A percentile compares a stretch with the other conserved stretches of the same genome.
Conservation (phyloP, 2,113 vertebrate species). For the Platycercus adscitus region DNA sequence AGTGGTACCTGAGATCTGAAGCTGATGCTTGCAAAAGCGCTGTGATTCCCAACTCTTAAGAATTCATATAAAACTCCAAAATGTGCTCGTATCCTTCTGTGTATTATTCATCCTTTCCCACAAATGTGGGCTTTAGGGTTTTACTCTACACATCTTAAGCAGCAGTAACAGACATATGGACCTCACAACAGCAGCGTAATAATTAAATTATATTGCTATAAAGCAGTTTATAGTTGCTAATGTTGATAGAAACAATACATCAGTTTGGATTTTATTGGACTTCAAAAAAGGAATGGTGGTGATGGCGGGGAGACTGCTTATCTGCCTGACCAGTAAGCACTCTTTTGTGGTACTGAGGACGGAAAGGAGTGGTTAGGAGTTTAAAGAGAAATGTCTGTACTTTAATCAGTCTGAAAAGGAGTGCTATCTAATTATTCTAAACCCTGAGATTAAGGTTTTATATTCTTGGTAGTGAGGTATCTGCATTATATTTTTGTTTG, state of each 20-base stretch:
- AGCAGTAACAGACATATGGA: neutral
- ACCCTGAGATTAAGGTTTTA: slow-evolving; percentile 33
- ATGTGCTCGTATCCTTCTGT: neutral
- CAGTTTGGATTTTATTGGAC: slow-evolving; percentile 19
- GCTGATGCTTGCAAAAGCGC: slow-evolving; percentile 1
- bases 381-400: neutral
- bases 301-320: neutral
- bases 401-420: slow-evolving; percentile 33
- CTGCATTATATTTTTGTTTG: slow-evolving; percentile 56
- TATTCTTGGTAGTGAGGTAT: slow-evolving; percentile 17
- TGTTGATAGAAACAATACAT: neutral
- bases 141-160: neutral
- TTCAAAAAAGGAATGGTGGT: neutral
- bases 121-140: neutral
- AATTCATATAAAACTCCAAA: neutral
- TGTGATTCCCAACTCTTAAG: slow-evolving; percentile 1
- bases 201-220: slow-evolving; percentile 2
- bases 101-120: neutral
- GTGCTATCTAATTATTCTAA: neutral
- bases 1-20: slow-evolving; percentile 59
- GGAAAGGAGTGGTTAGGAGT: neutral
- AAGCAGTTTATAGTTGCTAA: slow-evolving; percentile 15
- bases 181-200: neutral
- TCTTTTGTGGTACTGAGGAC: neutral
- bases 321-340: neutral